Conservation (phyloP, 1,140 invertebrate genomes). For the Oreohelix idahoensis region DNA sequence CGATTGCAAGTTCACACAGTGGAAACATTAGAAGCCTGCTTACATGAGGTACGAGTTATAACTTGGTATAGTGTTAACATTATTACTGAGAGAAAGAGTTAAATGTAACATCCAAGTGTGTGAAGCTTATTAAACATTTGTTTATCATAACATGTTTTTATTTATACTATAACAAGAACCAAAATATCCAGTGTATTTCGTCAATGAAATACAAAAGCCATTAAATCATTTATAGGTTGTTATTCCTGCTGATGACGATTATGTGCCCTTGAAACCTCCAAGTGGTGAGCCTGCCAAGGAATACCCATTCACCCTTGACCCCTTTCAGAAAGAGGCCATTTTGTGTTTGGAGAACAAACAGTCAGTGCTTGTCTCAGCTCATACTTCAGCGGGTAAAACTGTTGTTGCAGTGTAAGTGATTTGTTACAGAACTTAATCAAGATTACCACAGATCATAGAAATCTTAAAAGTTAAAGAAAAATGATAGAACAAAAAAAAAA, state of each 20-base stretch:
- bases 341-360: conserved; percentile 97
- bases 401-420: conserved; percentile 94
- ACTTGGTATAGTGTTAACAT: conserved; percentile 1
- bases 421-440: neutral
- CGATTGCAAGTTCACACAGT: conserved; percentile 85
- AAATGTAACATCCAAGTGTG: neutral
- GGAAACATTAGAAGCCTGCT: conserved; percentile 90
- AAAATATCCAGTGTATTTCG: no score
- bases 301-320: conserved; percentile 95
- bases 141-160: no score
- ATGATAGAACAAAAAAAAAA: neutral
- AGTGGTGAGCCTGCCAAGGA: conserved; percentile 82
- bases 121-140: no score
- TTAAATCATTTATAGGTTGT: conserved; percentile 81
- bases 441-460: neutral
- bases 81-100: neutral
- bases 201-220: no score
- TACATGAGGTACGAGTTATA: conserved; percentile 86
- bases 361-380: conserved; percentile 97
- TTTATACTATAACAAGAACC: no score
- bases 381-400: conserved; percentile 99
- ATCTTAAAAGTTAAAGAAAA: neutral
- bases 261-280: conserved; percentile 77
- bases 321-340: conserved; percentile 98
- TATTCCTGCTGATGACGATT: conserved; percentile 87